phyloP scores from a whole-genome alignment of 2,113 vertebrate species.

The Gallinago media region DNA sequence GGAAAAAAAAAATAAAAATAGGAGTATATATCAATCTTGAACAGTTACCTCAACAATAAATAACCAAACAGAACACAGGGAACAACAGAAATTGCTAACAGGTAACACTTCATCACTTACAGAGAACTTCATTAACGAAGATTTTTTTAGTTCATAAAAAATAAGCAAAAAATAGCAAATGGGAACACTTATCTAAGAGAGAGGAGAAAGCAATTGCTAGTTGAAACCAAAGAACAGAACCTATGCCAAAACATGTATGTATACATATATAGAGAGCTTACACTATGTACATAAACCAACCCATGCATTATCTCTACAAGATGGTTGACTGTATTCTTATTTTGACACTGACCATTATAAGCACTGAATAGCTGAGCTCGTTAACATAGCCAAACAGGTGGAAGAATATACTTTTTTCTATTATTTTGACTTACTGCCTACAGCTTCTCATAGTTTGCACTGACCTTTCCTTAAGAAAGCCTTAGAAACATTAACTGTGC shows the following conservation, averaged over 20 bases:
- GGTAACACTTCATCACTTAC: not conserved
- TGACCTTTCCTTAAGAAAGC: constrained; percentile 38
- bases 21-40: not conserved
- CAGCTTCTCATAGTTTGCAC: not conserved
- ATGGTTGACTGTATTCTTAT: not conserved
- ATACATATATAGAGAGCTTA: not conserved
- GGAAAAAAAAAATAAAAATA: not conserved
- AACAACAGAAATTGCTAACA: not conserved
- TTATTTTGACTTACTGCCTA: constrained; percentile 2
- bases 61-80: not conserved
- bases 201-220: not conserved
- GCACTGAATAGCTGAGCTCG: not conserved
- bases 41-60: not conserved
- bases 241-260: rapidly evolving
- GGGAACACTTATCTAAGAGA: not conserved
- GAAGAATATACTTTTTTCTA: not conserved
- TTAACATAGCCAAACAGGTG: not conserved
- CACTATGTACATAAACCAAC: not conserved
- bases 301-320: not conserved
- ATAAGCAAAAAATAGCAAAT: not conserved
- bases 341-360: not conserved
- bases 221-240: not conserved
- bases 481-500: not conserved
- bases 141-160: not conserved
- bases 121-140: not conserved